These are phyloP conservation scores for Dolichoris vasculosae DNA, from an alignment of 1,140 invertebrate genomes.

Conservation along the genomic window DNA sequence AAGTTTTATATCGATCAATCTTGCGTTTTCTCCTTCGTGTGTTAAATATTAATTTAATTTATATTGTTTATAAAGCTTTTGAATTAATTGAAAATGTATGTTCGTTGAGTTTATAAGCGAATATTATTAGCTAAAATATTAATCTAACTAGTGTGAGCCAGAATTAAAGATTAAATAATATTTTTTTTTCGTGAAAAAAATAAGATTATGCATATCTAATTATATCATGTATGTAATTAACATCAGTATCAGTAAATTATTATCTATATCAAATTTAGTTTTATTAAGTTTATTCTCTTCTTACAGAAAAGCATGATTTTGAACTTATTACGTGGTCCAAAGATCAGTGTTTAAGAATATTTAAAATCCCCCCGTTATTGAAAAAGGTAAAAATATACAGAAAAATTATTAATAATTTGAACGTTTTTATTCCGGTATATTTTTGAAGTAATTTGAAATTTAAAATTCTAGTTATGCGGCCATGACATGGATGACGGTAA, in stretches of 20 bases:
- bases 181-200: no score
- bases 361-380: conserved; percentile 89
- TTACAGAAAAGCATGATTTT: conserved; percentile 79
- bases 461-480: conserved; percentile 64
- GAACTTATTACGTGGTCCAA: conserved; percentile 97
- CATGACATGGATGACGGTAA: conserved; percentile 69
- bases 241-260: background rate
- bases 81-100: no score
- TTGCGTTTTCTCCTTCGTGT: background rate
- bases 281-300: conserved; percentile 43
- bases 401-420: background rate
- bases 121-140: no score
- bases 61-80: background rate
- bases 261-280: background rate
- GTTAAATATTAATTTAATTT: background rate
- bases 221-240: background rate
- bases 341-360: conserved; percentile 93
- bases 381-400: conserved; percentile 77
- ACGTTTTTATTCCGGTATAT: background rate
- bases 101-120: no score
- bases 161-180: no score
- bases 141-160: no score
- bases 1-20: background rate
- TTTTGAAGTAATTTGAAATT: background rate
- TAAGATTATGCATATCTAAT: background rate